These are phyloP conservation scores for Sphenodon punctatus DNA, from an alignment of 2,797 vertebrate genomes.

Conservation along the genomic window DNA sequence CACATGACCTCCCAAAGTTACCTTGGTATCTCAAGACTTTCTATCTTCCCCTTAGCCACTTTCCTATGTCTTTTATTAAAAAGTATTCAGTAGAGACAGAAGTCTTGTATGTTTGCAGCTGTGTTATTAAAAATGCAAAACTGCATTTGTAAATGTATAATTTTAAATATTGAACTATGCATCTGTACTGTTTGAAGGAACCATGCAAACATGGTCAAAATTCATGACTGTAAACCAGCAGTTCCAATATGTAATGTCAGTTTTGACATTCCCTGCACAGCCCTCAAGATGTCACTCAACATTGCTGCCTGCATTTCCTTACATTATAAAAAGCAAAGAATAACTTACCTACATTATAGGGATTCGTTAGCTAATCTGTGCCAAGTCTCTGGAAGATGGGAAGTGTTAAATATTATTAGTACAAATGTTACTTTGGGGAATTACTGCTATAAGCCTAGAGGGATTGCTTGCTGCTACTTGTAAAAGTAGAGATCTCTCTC, in stretches of 20 bases:
- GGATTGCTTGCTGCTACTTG: not conserved
- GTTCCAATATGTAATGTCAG: conserved; percentile 5
- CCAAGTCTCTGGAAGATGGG: conserved; percentile 24
- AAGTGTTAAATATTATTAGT: conserved; percentile 37
- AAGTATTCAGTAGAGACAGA: too few species aligned
- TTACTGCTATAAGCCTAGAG: not conserved
- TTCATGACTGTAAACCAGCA: not conserved
- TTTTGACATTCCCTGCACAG: not conserved
- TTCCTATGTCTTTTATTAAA: too few species aligned
- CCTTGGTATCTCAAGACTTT: too few species aligned
- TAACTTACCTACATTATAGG: conserved; percentile 19
- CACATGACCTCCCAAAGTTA: too few species aligned
- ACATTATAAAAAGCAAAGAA: conserved; percentile 16
- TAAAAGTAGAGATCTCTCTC: not conserved
- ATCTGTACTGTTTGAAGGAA: not conserved
- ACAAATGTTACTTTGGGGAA: conserved; percentile 21
- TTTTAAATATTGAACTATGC: too few species aligned
- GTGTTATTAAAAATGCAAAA: too few species aligned
- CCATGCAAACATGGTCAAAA: not conserved
- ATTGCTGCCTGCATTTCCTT: not conserved
- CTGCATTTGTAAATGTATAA: too few species aligned
- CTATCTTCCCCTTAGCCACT: too few species aligned
- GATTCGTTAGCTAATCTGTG: conserved; percentile 32
- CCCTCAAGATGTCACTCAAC: conserved; percentile 2
- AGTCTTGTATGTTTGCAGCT: too few species aligned